A percentile compares a stretch with the other conserved stretches of the same genome.
phyloP scores from a whole-genome alignment of 2,797 vertebrate species.

The Coluber constrictor region DNA sequence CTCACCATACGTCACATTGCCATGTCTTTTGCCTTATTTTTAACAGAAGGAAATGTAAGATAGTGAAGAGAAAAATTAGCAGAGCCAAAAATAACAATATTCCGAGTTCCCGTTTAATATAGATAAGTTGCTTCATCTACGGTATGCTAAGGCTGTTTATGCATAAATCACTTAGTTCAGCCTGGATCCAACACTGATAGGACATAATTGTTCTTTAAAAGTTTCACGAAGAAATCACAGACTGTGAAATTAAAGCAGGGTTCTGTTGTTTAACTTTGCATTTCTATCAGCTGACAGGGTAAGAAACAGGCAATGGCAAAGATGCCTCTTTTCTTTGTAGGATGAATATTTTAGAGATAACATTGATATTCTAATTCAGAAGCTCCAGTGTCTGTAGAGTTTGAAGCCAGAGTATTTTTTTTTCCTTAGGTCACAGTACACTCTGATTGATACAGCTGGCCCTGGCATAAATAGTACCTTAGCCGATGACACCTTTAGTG shows the following conservation, averaged over 20 bases:
- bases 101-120: conserved; percentile 59
- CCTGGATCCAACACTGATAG: conserved; percentile 68
- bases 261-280: conserved; percentile 65
- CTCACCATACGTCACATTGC: background rate
- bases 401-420: conserved; percentile 30
- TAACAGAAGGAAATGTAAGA: conserved; percentile 35
- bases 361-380: conserved; percentile 47
- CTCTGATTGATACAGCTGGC: background rate
- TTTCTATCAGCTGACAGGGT: conserved; percentile 55
- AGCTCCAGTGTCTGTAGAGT: conserved; percentile 32
- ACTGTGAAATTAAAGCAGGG: conserved; percentile 73
- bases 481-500: background rate
- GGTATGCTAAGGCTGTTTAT: conserved; percentile 55
- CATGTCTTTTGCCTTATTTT: conserved; percentile 16
- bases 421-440: background rate
- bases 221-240: conserved; percentile 70
- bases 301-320: conserved; percentile 21
- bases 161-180: conserved; percentile 72
- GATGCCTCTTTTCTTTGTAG: conserved; percentile 47
- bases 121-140: conserved; percentile 56
- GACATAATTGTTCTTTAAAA: conserved; percentile 73
- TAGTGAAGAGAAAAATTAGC: conserved; percentile 40
- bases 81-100: conserved; percentile 49
- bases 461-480: background rate
- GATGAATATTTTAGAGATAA: conserved; percentile 39